A percentile compares a stretch with the other conserved stretches of the same genome.
Evolutionary conservation across 2,797 vertebrate species (phyloP).

Genomic region (Loris lydekkerianus): DNA sequence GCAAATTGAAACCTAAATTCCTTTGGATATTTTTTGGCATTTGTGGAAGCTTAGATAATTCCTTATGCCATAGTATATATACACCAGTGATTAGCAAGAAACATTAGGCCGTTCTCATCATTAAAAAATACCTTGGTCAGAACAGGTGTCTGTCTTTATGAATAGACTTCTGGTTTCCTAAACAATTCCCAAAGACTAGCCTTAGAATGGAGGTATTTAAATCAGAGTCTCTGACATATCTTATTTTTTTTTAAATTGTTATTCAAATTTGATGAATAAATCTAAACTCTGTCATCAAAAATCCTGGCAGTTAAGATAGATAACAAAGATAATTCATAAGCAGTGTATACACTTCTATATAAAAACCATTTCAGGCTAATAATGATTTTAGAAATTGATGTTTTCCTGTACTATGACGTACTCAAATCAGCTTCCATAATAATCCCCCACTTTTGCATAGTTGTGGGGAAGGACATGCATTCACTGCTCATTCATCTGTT

Average conservation of each 20-base stretch:
- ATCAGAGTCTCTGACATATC: conserved; percentile 49
- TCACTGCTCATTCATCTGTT: neutral
- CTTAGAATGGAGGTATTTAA: conserved; percentile 58
- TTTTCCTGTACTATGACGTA: conserved; percentile 55
- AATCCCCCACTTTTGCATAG: conserved; percentile 35
- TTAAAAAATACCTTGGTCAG: conserved; percentile 52
- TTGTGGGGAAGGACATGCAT: neutral
- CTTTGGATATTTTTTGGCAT: conserved; percentile 51
- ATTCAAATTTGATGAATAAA: conserved; percentile 62
- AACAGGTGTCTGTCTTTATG: conserved; percentile 23
- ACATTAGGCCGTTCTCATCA: neutral
- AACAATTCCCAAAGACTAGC: conserved; percentile 50
- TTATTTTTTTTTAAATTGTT: conserved; percentile 31
- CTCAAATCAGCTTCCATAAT: conserved; percentile 13
- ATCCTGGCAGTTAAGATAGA: conserved; percentile 49
- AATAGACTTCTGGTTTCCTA: conserved; percentile 53
- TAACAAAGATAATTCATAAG: conserved; percentile 49
- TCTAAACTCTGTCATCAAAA: conserved; percentile 18
- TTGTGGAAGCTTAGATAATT: conserved; percentile 5
- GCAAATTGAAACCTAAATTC: conserved; percentile 36
- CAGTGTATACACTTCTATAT: conserved; percentile 30
- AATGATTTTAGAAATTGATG: conserved; percentile 60
- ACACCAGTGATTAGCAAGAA: neutral
- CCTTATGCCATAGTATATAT: neutral
- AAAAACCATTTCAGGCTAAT: conserved; percentile 50